Evolutionary conservation across 2,888 invertebrate species (phyloP).

Genomic region (Ctenicera cuprea): DNA sequence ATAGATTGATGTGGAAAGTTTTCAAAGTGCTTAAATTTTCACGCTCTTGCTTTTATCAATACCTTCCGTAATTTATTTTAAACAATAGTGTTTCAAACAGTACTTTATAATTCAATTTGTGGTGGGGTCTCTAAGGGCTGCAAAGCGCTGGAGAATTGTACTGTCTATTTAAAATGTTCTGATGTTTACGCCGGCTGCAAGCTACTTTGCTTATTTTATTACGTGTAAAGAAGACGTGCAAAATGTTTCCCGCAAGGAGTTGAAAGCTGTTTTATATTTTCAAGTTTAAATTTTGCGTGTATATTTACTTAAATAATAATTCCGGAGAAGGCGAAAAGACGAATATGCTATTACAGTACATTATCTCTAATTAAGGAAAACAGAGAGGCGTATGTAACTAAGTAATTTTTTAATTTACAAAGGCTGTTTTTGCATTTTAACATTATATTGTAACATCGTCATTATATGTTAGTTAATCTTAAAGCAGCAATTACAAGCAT

Average conservation of each 20-base stretch:
- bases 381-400: too few relatives aligned
- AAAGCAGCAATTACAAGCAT: too few relatives aligned
- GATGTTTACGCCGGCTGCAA: background rate
- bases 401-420: too few relatives aligned
- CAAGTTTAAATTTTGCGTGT: too few relatives aligned
- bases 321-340: too few relatives aligned
- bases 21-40: conserved; percentile 17
- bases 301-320: too few relatives aligned
- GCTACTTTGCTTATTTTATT: conserved; percentile 23
- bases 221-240: background rate
- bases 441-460: too few relatives aligned
- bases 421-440: too few relatives aligned
- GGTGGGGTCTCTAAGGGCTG: background rate
- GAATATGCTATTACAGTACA: too few relatives aligned
- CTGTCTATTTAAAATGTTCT: conserved; percentile 20
- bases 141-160: conserved; percentile 10
- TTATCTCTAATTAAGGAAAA: too few relatives aligned
- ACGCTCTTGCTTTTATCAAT: conserved; percentile 17
- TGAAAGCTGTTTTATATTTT: background rate
- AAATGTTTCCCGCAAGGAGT: background rate
- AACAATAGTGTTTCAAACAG: conserved; percentile 16
- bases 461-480: too few relatives aligned
- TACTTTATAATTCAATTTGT: conserved; percentile 26
- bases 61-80: conserved; percentile 21
- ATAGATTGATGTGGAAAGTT: conserved; percentile 28